Conservation (phyloP, 2,888 invertebrate genomes). For the Sphaeridia pumilis region DNA sequence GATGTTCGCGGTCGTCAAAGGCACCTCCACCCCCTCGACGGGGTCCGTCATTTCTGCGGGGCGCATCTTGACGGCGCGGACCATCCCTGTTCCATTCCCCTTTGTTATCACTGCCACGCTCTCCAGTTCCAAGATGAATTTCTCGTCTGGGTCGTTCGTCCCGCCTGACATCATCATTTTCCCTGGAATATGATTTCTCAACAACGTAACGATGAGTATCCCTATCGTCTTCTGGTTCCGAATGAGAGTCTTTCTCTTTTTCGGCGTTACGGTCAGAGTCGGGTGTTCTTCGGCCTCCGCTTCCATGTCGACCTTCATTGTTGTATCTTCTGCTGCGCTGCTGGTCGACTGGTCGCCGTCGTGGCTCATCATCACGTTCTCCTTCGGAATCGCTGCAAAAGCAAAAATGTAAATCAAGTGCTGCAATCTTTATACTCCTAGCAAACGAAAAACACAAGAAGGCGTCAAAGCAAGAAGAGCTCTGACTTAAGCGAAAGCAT, state of each 20-base stretch:
- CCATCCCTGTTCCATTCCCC: slow-evolving; percentile 14
- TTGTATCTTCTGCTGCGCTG: not conserved
- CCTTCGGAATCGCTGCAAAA: slow-evolving; percentile 6
- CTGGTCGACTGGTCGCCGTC: not conserved
- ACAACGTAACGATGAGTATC: slow-evolving; percentile 16
- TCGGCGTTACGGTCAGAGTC: slow-evolving; percentile 17
- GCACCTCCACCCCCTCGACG: slow-evolving; percentile 1
- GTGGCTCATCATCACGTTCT: slow-evolving; percentile 1
- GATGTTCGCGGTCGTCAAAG: not conserved
- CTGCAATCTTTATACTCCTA: not conserved
- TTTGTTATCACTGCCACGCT: not conserved
- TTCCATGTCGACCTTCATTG: not conserved
- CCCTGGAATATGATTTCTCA: slow-evolving; percentile 6
- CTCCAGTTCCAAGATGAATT: not conserved
- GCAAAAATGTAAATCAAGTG: not conserved
- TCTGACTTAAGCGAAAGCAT: not conserved
- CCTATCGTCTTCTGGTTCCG: slow-evolving; percentile 29
- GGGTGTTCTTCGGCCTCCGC: slow-evolving; percentile 6
- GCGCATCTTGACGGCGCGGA: slow-evolving; percentile 5
- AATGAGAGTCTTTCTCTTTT: slow-evolving; percentile 24
- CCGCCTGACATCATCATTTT: not conserved
- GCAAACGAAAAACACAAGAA: not conserved
- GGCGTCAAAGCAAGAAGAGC: not conserved
- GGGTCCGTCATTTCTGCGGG: not conserved
- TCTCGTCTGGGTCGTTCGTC: not conserved